A percentile compares a stretch with the other conserved stretches of the same genome.
Conservation (phyloP, 2,888 invertebrate species). For the Euproctis similis region DNA sequence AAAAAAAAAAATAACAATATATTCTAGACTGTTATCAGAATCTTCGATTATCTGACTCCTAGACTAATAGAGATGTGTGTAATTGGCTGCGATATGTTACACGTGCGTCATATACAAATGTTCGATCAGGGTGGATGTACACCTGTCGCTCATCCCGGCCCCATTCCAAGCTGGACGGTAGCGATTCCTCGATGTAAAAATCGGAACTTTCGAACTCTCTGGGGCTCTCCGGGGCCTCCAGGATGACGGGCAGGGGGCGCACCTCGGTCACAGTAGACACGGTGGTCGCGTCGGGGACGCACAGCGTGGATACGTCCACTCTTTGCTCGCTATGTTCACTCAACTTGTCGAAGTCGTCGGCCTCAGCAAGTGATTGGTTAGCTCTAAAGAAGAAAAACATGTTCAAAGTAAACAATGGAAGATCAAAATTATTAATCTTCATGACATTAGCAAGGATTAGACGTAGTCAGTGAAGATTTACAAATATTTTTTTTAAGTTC, state of each 20-base stretch:
- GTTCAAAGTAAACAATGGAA: no score
- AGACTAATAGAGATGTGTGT: no score
- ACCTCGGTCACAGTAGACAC: slow-evolving; percentile 78
- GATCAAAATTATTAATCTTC: no score
- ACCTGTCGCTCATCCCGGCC: slow-evolving; percentile 72
- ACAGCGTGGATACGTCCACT: slow-evolving; percentile 54
- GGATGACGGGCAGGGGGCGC: slow-evolving; percentile 47
- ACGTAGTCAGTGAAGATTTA: no score
- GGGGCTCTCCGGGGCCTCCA: slow-evolving; percentile 33
- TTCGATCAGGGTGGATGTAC: slow-evolving; percentile 35
- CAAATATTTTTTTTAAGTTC: no score
- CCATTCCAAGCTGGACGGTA: slow-evolving; percentile 88
- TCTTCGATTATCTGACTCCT: no score
- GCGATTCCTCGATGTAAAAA: slow-evolving; percentile 92
- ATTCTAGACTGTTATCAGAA: no score
- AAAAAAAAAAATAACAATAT: no score
- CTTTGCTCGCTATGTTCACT: slow-evolving; percentile 72
- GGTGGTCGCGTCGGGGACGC: slow-evolving; percentile 66
- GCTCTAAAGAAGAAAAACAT: slow-evolving; percentile 67
- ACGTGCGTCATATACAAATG: slow-evolving; percentile 11
- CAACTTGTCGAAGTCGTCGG: slow-evolving; percentile 88
- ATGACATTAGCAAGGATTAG: no score
- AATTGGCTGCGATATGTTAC: no score
- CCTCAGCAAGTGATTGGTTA: slow-evolving; percentile 87
- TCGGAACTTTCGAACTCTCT: slow-evolving; percentile 86